Evolutionary conservation across 2,888 invertebrate species (phyloP).

Genomic region (Epistrophe eligans): DNA sequence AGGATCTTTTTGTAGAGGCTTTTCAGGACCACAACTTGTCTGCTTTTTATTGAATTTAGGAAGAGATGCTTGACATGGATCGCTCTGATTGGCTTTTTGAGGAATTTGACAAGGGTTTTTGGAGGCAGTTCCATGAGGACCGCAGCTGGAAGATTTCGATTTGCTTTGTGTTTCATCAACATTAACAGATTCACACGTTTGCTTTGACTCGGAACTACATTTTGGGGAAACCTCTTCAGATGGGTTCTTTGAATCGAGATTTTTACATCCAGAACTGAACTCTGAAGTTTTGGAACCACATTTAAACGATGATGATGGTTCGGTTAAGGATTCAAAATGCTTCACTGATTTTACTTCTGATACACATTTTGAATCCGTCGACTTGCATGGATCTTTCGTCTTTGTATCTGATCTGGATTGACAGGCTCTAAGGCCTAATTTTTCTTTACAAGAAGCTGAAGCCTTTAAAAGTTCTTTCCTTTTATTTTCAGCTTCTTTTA

Average conservation of each 20-base stretch:
- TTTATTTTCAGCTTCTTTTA: slow-evolving; percentile 10
- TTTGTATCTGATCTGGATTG: neutral
- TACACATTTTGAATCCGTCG: neutral
- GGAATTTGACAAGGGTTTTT: neutral
- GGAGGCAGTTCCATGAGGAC: neutral
- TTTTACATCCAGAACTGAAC: neutral
- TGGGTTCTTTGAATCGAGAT: neutral
- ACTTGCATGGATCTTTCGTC: neutral
- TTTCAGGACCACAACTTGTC: neutral
- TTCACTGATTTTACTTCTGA: neutral
- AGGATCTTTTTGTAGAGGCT: neutral
- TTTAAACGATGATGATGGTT: neutral
- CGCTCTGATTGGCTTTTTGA: neutral
- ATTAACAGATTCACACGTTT: neutral
- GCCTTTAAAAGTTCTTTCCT: neutral
- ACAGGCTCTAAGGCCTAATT: neutral
- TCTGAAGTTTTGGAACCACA: neutral
- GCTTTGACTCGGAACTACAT: neutral
- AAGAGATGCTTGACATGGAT: too few species aligned
- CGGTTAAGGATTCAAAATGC: neutral
- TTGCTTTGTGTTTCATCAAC: too few species aligned
- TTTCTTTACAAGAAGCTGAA: neutral
- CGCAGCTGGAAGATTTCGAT: neutral
- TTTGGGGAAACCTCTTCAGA: neutral
- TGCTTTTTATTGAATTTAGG: neutral